These are phyloP conservation scores for Sander vitreus DNA, from an alignment of 2,113 vertebrate genomes.

Conservation along the genomic window DNA sequence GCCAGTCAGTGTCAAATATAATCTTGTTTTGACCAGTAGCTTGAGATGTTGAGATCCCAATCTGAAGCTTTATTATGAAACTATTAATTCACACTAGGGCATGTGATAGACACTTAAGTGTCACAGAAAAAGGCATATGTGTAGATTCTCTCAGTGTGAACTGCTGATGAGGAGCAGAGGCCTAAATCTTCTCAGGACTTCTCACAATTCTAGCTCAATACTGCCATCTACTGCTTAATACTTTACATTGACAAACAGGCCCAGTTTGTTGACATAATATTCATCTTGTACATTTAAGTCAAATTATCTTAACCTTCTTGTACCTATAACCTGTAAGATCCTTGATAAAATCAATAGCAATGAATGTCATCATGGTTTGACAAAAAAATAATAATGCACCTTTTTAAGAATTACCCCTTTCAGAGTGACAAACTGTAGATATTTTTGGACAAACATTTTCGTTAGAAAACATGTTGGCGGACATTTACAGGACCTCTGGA, in stretches of 20 bases:
- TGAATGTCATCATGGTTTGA: neutral
- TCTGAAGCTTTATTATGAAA: neutral
- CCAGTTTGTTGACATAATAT: neutral
- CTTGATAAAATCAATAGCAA: neutral
- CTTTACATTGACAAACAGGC: neutral
- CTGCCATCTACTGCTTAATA: slow-evolving; percentile 45
- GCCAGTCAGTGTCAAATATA: neutral
- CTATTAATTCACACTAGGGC: neutral
- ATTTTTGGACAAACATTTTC: neutral
- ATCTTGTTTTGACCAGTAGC: neutral
- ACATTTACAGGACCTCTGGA: neutral
- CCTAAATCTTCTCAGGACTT: neutral
- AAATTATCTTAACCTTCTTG: neutral
- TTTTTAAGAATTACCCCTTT: neutral
- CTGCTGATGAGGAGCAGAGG: neutral
- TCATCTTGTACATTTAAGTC: neutral
- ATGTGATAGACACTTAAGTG: neutral
- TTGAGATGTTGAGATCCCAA: neutral
- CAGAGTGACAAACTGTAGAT: neutral
- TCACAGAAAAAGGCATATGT: neutral
- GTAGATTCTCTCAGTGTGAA: neutral
- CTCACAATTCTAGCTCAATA: neutral
- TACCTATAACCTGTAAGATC: neutral
- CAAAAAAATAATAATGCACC: neutral
- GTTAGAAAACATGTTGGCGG: too few species aligned